Base-by-base conservation (phyloP, 64 coral and sea anemone genomes). In the Astreopora myriophthalma region DNA sequence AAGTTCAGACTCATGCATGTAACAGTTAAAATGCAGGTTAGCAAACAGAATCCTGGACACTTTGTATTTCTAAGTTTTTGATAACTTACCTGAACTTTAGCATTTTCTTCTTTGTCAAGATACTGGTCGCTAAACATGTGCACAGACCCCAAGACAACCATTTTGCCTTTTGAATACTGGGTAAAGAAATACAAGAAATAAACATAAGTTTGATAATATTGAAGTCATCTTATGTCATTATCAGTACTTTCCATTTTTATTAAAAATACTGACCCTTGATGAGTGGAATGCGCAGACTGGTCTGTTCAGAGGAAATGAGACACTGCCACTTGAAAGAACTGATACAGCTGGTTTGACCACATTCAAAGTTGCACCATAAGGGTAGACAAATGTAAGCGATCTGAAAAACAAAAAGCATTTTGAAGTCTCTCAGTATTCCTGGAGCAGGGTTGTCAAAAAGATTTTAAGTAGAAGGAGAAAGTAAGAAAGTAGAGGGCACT, bases 81-180 rank as follows among this genome's bases (percentile, higher is more conserved):
- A 26, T 13, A 61, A 84, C 77, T 32, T 31, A 98, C 96, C 93
- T 99, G 97, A 29, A 99, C 87, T 87, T 99, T 99, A 32, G 90
- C 81, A 71, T 99, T 99, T 86, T 99, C 97, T 51, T 99, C 97
- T 34, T 99, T 99, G 70, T 99, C 97, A 76, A 99, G 67, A 68
- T 99, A 99, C 60, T 99, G 97, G 24, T 99, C 97, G 96, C 94
- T 99, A 63, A 99, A 99, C 88, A 96, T 96, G 83, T 99, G 97
- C 0, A 91, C 94, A 58, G 97, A 99, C 4, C 94, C 97, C 34
- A 99, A 37, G 1, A 99, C 94, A 23, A 67, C 97, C 77, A 99
- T 76, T 73, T 95, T 99, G 39, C 97, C 97, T 87, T 93, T 95
- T 51, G 90, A 95, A 94, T 87, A 93, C 97, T 99, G 39, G 12